A percentile compares a stretch with the other conserved stretches of the same genome.
These are phyloP conservation scores for Rhadina sibilatrix DNA, from an alignment of 2,113 vertebrate genomes.

Conservation along the genomic window DNA sequence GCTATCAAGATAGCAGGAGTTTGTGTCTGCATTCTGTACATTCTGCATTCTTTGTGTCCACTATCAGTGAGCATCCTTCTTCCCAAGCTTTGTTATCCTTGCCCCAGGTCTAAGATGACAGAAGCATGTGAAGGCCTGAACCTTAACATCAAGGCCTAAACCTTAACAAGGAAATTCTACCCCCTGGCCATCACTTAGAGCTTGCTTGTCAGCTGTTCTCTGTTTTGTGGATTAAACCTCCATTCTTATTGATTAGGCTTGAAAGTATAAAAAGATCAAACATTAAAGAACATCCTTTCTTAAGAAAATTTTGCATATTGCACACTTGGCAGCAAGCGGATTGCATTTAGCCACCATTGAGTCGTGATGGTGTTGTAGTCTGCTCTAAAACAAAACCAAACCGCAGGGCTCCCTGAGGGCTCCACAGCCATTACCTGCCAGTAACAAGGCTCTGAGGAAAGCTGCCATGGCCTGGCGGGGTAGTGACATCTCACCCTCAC, in stretches of 20 bases:
- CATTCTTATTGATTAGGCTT: not conserved
- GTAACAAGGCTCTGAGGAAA: rapidly evolving
- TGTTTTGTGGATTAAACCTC: not conserved
- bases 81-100: not conserved
- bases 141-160: not conserved
- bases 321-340: rapidly evolving
- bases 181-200: not conserved
- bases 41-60: not conserved
- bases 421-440: rapidly evolving
- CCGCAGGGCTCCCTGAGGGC: rapidly evolving
- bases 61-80: not conserved
- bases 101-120: not conserved
- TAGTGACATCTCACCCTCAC: no score
- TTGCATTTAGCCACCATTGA: not conserved
- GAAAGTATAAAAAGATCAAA: not conserved
- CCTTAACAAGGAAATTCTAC: not conserved
- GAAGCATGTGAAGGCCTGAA: not conserved
- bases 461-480: rapidly evolving
- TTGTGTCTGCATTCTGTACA: not conserved
- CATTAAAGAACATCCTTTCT: not conserved
- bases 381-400: not conserved
- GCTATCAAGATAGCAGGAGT: not conserved
- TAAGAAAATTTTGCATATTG: not conserved
- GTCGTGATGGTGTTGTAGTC: not conserved
- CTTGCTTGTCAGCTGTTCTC: not conserved